These are phyloP conservation scores for Ophonus ardosiacus DNA, from an alignment of 2,888 invertebrate genomes.

Conservation along the genomic window DNA sequence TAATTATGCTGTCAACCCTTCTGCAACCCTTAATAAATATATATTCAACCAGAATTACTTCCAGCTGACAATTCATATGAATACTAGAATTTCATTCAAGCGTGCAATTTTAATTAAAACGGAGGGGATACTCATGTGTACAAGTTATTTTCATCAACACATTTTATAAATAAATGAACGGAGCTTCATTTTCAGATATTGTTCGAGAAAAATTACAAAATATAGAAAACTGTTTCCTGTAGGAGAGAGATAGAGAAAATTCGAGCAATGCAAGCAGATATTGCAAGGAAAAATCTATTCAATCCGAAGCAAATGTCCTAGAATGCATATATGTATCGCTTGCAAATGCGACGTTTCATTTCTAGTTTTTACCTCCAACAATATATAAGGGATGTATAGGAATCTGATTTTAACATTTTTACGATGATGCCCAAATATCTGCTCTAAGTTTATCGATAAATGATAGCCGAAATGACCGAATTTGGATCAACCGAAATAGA, in stretches of 20 bases:
- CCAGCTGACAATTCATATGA: constrained; percentile 34
- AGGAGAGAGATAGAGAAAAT: not conserved
- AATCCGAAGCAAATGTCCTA: not conserved
- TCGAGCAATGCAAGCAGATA: not conserved
- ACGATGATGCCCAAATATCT: too few relatives aligned
- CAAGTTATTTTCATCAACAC: not conserved
- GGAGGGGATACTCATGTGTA: not conserved
- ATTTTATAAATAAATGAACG: not conserved
- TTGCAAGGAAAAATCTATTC: constrained; percentile 11
- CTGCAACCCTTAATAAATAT: constrained; percentile 39
- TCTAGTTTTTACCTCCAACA: not conserved
- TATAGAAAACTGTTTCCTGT: not conserved
- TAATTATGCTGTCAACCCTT: constrained; percentile 35
- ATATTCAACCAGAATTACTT: constrained; percentile 13
- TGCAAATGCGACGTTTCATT: not conserved
- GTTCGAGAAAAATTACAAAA: not conserved
- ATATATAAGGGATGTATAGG: too few relatives aligned
- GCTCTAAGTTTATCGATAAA: too few relatives aligned
- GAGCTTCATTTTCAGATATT: not conserved
- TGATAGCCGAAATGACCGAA: too few relatives aligned
- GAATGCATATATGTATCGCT: not conserved
- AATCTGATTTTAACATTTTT: too few relatives aligned
- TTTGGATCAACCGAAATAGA: too few relatives aligned
- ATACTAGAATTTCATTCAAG: not conserved
- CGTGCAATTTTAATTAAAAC: not conserved